phyloP scores from a whole-genome alignment of 2,888 invertebrate genomes.

The Caenorhabditis macrosperma region DNA sequence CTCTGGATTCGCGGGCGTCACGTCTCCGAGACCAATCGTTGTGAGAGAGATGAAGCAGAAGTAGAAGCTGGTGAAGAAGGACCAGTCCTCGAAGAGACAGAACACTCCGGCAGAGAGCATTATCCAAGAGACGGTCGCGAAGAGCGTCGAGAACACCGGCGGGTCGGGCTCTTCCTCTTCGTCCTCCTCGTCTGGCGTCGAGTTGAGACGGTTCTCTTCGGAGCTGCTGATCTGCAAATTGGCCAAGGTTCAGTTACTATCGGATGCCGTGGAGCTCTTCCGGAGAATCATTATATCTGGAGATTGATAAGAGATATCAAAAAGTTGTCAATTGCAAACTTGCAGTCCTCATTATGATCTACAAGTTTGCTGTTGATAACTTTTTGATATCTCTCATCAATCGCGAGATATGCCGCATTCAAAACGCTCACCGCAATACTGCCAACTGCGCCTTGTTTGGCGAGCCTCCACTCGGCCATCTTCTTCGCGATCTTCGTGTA shows the following conservation, averaged over 20 bases:
- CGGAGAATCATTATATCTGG: too few species aligned
- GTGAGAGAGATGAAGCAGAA: slow-evolving; percentile 80
- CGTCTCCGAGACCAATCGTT: slow-evolving; percentile 81
- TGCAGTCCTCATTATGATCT: too few species aligned
- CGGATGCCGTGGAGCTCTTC: too few species aligned
- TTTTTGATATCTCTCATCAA: not conserved
- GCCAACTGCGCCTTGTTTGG: slow-evolving; percentile 19
- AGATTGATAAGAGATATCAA: too few species aligned
- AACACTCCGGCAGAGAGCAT: slow-evolving; percentile 93
- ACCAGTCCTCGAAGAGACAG: slow-evolving; percentile 80
- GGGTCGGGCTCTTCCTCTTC: slow-evolving; percentile 71
- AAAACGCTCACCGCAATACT: slow-evolving; percentile 21
- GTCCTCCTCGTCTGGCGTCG: slow-evolving; percentile 32
- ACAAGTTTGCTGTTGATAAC: too few species aligned
- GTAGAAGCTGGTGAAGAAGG: slow-evolving; percentile 78
- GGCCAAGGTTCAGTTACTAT: too few species aligned
- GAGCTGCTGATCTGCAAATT: slow-evolving; percentile 42
- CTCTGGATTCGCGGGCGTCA: slow-evolving; percentile 82
- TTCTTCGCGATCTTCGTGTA: slow-evolving; percentile 41
- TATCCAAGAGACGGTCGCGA: slow-evolving; percentile 86
- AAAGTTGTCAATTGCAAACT: too few species aligned
- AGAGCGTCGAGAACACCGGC: slow-evolving; percentile 72
- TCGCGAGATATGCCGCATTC: not conserved
- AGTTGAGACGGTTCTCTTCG: slow-evolving; percentile 33
- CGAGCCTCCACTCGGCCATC: slow-evolving; percentile 36